Evolutionary conservation across 2,888 invertebrate species (phyloP), one percentile per base, ranked within the genome.

Genomic region (Chrysolina americana): DNA sequence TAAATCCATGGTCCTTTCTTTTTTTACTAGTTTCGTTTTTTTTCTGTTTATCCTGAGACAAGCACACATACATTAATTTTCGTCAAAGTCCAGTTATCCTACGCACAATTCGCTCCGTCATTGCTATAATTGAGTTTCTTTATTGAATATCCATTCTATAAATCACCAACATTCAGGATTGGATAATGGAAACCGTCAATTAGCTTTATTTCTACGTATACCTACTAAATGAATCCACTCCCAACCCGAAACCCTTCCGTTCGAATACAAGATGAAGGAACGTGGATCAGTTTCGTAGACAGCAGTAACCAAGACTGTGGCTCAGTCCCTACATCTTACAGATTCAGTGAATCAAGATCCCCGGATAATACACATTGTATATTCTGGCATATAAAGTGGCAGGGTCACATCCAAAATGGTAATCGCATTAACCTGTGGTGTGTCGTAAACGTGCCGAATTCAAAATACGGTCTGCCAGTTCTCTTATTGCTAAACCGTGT

Each of bases 361-460:
- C 63, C 63, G 68, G 41, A 50, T 69, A 71, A 47, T 65, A 56
- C 65, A 47, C 50, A 71, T 71, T 71, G 71, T 71, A 71, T 71
- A 71, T 71, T 71, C 71, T 36, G 59, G 62, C 48, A 71, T 66
- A 71, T 71, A 71, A 71, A 71, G 71, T 68, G 71, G 62, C 28
- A 44, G 50, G 56, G 65, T 13, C 63, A 53, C 71, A 66, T 79
- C 76, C 76, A 76, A 78, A 80, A 80, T 80, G 78, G 76, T 77
- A 80, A 80, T 79, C 77, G 75, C 75, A 78, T 78, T 76, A 77
- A 73, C 74, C 74, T 73, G 68, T 72, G 71, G 71, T 62, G 74
- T 2, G 50, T 76, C 76, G 75, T 77, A 79, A 78, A 80, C 76
- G 76, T 36, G 77, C 76, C 75, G 73, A 78, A 78, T 79, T 77